Evolutionary conservation across 2,888 invertebrate species (phyloP).

Genomic region (Apamea crenata): DNA sequence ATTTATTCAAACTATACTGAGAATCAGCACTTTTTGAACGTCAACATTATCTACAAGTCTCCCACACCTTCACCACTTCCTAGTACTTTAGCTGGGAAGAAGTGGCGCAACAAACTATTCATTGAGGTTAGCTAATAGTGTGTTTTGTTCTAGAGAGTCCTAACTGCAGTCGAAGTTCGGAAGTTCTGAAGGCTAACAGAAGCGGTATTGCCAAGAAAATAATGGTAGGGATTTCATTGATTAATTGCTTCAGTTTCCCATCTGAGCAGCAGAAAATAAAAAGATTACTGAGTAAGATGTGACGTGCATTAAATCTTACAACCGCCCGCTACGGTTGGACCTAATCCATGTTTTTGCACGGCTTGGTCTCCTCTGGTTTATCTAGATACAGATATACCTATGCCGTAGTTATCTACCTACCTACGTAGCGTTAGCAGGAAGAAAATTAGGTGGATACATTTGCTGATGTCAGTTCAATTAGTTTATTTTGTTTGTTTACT

Average conservation of each 20-base stretch:
- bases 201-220: slow-evolving; percentile 67
- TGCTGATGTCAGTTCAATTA: not conserved
- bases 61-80: not conserved
- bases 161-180: slow-evolving; percentile 74
- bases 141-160: slow-evolving; percentile 75
- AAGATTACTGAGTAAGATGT: not conserved
- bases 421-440: not conserved
- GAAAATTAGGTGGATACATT: not conserved
- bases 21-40: not conserved
- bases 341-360: not conserved
- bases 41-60: too few species aligned
- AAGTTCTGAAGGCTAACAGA: slow-evolving; percentile 68
- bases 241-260: slow-evolving; percentile 1
- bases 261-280: slow-evolving; percentile 4
- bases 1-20: not conserved
- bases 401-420: too few species aligned
- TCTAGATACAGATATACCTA: not conserved
- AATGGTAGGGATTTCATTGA: slow-evolving; percentile 66
- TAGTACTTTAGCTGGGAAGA: not conserved
- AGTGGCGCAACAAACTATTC: not conserved
- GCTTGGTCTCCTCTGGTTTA: not conserved
- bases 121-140: not conserved
- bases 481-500: too few species aligned
- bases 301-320: not conserved
- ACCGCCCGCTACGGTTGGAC: not conserved